Conservation (phyloP, 2,113 vertebrate genomes). For the Siphamia tubifer region DNA sequence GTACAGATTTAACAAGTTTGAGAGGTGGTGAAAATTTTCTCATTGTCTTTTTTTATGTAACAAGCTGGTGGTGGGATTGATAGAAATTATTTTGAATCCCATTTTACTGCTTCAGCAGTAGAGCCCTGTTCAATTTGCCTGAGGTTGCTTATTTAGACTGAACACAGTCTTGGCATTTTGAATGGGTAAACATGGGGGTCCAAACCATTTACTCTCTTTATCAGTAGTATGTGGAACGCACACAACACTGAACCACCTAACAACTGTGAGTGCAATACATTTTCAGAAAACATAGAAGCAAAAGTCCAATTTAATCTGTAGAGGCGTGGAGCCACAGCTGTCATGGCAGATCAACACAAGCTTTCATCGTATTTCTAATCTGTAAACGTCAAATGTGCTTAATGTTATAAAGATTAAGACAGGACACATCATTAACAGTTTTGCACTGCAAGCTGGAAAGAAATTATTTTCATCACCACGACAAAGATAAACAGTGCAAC, state of each 20-base stretch:
- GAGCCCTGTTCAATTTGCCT: not conserved
- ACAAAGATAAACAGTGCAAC: not conserved
- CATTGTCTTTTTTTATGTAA: not conserved
- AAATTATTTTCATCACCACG: not conserved
- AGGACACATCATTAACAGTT: not conserved
- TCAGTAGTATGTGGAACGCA: constrained; percentile 31
- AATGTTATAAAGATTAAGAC: not conserved
- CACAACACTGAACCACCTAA: not conserved
- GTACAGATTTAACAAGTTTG: not conserved
- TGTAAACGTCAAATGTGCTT: not conserved
- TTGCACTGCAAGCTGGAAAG: not conserved
- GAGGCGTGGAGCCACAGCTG: not conserved
- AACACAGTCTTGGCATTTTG: constrained; percentile 52
- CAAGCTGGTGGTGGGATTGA: not conserved
- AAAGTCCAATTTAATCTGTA: constrained; percentile 14
- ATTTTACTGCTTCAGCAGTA: not conserved
- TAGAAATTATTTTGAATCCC: not conserved
- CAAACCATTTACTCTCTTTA: not conserved
- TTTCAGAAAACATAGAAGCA: not conserved
- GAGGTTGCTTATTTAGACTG: constrained; percentile 44
- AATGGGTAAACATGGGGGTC: constrained; percentile 40
- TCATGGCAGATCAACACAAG: constrained; percentile 9
- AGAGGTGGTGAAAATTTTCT: not conserved
- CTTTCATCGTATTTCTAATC: constrained; percentile 9
- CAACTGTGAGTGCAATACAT: not conserved